These are phyloP conservation scores for Eupithecia abbreviata DNA, from an alignment of 2,888 invertebrate genomes.

Conservation along the genomic window DNA sequence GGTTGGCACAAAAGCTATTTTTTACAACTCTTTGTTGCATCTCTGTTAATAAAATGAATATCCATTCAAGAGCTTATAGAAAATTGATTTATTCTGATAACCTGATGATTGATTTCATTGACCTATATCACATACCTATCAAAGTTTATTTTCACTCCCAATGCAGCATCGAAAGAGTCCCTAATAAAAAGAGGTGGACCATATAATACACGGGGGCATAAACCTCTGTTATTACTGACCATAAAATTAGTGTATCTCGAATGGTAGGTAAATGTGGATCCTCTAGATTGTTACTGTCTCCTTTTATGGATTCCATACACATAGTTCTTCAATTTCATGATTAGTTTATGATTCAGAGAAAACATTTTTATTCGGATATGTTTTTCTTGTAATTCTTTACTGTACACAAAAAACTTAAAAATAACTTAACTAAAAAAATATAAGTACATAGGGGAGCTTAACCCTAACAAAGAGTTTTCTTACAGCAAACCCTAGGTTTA, in stretches of 20 bases:
- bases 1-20: too few relatives aligned
- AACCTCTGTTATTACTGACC: conserved; percentile 43
- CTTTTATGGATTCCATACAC: conserved; percentile 43
- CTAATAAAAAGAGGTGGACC: conserved; percentile 35
- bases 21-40: too few relatives aligned
- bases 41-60: neutral
- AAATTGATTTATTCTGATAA: neutral
- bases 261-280: conserved; percentile 46
- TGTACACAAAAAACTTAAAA: too few relatives aligned
- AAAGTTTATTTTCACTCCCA: conserved; percentile 21
- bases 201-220: conserved; percentile 45
- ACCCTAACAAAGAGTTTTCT: too few relatives aligned
- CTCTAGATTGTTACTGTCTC: conserved; percentile 44
- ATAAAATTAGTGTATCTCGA: conserved; percentile 47
- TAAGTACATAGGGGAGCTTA: too few relatives aligned
- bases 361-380: too few relatives aligned
- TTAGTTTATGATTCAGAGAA: conserved; percentile 35
- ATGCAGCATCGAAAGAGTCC: conserved; percentile 28
- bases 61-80: neutral
- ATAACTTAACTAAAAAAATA: too few relatives aligned
- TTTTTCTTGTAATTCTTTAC: too few relatives aligned
- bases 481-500: too few relatives aligned
- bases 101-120: neutral
- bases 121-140: neutral
- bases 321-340: conserved; percentile 41